A percentile compares a stretch with the other conserved stretches of the same genome.
Evolutionary conservation across 2,888 invertebrate genomes (phyloP).

Genomic region (Sarcophaga variegata): DNA sequence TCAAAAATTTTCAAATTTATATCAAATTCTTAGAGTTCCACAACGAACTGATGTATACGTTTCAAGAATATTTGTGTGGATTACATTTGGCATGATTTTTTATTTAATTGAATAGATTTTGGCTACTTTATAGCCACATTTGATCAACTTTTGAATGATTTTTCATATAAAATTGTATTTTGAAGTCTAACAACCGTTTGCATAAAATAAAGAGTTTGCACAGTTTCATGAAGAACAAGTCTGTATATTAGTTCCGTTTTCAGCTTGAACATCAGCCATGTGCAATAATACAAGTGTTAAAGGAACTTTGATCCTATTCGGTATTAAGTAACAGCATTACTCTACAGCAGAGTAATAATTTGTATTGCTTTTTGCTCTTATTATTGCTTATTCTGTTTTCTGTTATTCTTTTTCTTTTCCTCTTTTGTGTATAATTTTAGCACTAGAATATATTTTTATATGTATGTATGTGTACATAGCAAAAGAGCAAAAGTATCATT

Average conservation of each 20-base stretch:
- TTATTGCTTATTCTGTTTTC: slow-evolving; percentile 30
- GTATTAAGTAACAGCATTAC: slow-evolving; percentile 5
- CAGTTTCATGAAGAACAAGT: neutral
- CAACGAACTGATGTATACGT: too few relatives aligned
- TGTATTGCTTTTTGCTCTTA: slow-evolving; percentile 14
- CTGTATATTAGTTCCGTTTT: slow-evolving; percentile 32
- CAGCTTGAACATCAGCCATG: slow-evolving; percentile 26
- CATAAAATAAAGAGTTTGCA: too few relatives aligned
- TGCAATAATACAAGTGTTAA: slow-evolving; percentile 46
- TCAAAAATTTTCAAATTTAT: too few relatives aligned
- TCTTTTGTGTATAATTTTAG: slow-evolving; percentile 44
- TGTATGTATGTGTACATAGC: slow-evolving; percentile 2
- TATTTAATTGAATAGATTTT: too few relatives aligned
- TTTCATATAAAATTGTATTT: too few relatives aligned
- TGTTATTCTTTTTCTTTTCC: neutral
- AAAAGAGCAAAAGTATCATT: slow-evolving; percentile 51
- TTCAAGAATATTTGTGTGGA: too few relatives aligned
- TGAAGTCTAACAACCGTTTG: too few relatives aligned
- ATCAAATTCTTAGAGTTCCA: too few relatives aligned
- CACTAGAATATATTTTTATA: neutral
- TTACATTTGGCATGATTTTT: too few relatives aligned
- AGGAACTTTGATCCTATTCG: slow-evolving; percentile 56
- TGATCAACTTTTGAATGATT: too few relatives aligned
- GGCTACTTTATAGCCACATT: too few relatives aligned
- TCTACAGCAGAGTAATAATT: slow-evolving; percentile 17